A percentile compares a stretch with the other conserved stretches of the same genome.
Conservation (phyloP, 1,140 invertebrate species). For the Rhopalosiphum maidis region DNA sequence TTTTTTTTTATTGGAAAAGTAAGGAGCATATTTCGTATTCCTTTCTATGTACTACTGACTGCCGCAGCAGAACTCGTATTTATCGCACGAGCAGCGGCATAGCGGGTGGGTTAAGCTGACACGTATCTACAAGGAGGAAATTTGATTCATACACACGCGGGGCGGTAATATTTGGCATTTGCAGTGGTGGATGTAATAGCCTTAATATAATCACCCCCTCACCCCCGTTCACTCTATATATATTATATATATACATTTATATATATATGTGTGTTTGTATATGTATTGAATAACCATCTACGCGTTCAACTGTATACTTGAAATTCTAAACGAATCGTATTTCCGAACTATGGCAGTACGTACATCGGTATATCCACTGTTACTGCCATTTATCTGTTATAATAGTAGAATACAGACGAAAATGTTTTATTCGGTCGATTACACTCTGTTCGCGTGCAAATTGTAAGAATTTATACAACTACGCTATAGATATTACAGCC, state of each 20-base stretch:
- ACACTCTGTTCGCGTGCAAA: neutral
- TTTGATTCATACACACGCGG: neutral
- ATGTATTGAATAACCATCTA: neutral
- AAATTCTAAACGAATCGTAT: constrained; percentile 6
- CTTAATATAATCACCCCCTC: neutral
- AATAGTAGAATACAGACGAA: neutral
- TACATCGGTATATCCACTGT: neutral
- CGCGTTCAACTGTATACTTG: neutral
- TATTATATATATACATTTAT: neutral
- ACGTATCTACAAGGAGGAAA: neutral
- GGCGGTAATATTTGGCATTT: neutral
- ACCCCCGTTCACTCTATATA: neutral
- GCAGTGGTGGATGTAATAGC: neutral
- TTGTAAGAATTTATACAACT: neutral
- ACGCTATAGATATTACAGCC: neutral
- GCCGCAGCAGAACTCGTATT: neutral
- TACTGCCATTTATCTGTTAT: neutral
- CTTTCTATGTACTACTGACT: neutral
- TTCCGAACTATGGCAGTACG: neutral
- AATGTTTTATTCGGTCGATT: neutral
- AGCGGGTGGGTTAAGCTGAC: neutral
- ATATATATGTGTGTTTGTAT: neutral
- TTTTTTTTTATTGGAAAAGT: neutral
- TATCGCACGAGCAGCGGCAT: neutral
- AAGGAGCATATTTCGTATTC: neutral